These are phyloP conservation scores for Bos indicus DNA, from an alignment of 2,113 vertebrate genomes.

Conservation along the genomic window DNA sequence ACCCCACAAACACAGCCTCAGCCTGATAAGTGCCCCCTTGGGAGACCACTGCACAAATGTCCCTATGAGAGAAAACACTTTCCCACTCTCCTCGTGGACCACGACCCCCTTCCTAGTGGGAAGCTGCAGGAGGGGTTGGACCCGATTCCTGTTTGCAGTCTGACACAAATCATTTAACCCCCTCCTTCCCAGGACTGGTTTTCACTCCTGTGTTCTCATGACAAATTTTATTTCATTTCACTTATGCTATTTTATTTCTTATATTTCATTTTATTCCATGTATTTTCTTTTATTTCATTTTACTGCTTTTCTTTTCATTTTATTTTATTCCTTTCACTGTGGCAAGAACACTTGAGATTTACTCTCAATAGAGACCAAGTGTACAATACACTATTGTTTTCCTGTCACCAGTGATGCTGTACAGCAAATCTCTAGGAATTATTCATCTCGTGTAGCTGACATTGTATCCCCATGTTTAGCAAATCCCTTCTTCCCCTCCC, in stretches of 20 bases:
- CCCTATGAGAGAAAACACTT: too few relatives aligned
- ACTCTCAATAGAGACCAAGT: neutral
- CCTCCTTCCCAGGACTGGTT: neutral
- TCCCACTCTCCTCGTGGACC: too few relatives aligned
- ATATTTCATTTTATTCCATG: neutral
- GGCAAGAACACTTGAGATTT: neutral
- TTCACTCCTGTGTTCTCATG: neutral
- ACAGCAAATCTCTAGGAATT: neutral
- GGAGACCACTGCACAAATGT: neutral
- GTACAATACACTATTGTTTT: neutral
- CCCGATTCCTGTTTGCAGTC: neutral
- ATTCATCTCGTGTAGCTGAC: neutral
- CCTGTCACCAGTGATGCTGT: fast-evolving
- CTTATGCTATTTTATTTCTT: neutral
- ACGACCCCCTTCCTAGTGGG: fast-evolving
- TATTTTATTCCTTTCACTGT: neutral
- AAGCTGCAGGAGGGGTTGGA: neutral
- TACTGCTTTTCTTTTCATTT: neutral
- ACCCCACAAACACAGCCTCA: neutral
- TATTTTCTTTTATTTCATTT: neutral
- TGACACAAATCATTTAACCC: neutral
- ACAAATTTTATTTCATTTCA: neutral
- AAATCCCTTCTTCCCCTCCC: neutral
- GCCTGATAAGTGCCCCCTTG: fast-evolving
- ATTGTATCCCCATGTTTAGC: neutral